Percentiles rank a stretch among this genome's conserved stretches.
phyloP scores from a whole-genome alignment of 2,888 invertebrate species.

The Myopa tessellatipennis region DNA sequence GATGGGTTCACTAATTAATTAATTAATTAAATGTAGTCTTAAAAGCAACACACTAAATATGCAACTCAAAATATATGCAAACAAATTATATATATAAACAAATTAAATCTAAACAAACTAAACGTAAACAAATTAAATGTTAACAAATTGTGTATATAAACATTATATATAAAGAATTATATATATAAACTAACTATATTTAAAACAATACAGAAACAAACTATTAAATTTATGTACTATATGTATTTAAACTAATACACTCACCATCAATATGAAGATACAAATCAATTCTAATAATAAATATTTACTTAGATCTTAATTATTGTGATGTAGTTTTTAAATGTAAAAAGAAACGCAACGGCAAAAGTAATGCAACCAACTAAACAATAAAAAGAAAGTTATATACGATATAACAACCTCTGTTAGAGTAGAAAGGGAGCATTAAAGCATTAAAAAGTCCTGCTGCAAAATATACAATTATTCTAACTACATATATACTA shows the following conservation, averaged over 20 bases:
- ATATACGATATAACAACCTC: slow-evolving; percentile 32
- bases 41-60: neutral
- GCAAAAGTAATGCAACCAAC: slow-evolving; percentile 41
- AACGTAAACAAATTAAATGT: too few species aligned
- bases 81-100: too few species aligned
- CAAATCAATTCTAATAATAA: slow-evolving; percentile 33
- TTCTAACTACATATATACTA: neutral
- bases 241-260: slow-evolving; percentile 27
- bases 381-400: slow-evolving; percentile 31
- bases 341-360: slow-evolving; percentile 28
- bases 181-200: slow-evolving; percentile 25
- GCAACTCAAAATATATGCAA: neutral
- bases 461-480: neutral
- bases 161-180: slow-evolving; percentile 30
- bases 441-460: neutral
- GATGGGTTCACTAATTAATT: neutral
- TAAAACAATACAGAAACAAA: slow-evolving; percentile 17
- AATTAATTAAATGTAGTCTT: neutral
- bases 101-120: too few species aligned
- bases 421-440: neutral
- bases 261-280: slow-evolving; percentile 3
- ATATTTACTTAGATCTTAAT: slow-evolving; percentile 61
- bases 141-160: neutral
- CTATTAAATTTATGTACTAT: slow-evolving; percentile 23
- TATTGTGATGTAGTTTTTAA: slow-evolving; percentile 65